These are phyloP conservation scores for Leucophenga montana DNA, from an alignment of 2,888 invertebrate genomes.

Conservation along the genomic window DNA sequence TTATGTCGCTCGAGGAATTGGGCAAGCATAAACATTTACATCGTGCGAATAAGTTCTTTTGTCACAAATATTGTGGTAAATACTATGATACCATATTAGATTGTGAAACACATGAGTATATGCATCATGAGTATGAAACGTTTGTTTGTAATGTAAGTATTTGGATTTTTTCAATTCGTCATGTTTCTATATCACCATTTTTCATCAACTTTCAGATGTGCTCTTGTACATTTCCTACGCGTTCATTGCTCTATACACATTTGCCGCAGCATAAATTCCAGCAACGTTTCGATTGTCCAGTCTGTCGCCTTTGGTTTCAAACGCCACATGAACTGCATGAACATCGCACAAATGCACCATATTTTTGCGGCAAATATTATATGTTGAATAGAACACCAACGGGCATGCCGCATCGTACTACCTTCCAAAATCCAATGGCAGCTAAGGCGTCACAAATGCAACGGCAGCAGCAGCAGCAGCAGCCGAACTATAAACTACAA, in stretches of 20 bases:
- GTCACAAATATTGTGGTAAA: constrained; percentile 69
- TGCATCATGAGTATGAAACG: constrained; percentile 65
- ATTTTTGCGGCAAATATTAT: constrained; percentile 68
- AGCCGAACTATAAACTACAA: constrained; percentile 57
- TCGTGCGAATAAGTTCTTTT: constrained; percentile 63
- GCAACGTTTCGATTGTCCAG: constrained; percentile 65
- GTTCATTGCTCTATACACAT: constrained; percentile 62
- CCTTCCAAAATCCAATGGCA: neutral
- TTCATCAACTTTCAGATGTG: constrained; percentile 55
- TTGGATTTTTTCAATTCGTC: no score
- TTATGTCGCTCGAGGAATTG: constrained; percentile 63
- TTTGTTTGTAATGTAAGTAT: constrained; percentile 68
- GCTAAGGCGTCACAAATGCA: constrained; percentile 37
- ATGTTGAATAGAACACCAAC: constrained; percentile 19
- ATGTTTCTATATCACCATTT: neutral
- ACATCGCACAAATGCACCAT: constrained; percentile 66
- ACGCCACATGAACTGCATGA: constrained; percentile 65
- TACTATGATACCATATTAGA: constrained; percentile 64
- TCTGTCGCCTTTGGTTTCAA: constrained; percentile 68
- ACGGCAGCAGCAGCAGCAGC: constrained; percentile 27
- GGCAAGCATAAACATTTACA: constrained; percentile 63
- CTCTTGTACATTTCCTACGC: constrained; percentile 55
- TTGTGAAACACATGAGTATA: constrained; percentile 67
- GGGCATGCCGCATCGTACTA: constrained; percentile 29
- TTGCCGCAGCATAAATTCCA: constrained; percentile 66